These are phyloP conservation scores for Triplophysa yarkandensis DNA, from an alignment of 2,797 vertebrate genomes.

Conservation along the genomic window DNA sequence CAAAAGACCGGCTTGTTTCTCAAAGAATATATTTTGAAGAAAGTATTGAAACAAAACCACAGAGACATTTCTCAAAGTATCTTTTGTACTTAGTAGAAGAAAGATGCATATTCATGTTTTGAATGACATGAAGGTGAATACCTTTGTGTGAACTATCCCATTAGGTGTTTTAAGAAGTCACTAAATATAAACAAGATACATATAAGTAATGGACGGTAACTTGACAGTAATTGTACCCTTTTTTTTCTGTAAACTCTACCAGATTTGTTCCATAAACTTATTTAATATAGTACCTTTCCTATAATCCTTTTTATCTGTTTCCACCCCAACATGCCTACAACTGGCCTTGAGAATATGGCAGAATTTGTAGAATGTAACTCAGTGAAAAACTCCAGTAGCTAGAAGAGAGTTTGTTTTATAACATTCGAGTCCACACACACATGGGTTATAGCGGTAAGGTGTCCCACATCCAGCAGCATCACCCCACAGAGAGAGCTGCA, in stretches of 20 bases:
- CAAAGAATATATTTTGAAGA: too few relatives aligned
- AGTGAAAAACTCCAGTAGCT: background rate
- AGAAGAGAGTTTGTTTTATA: background rate
- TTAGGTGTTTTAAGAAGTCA: too few relatives aligned
- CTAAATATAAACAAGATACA: background rate
- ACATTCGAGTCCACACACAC: background rate
- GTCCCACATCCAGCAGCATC: background rate
- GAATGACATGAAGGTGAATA: too few relatives aligned
- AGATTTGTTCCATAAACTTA: background rate
- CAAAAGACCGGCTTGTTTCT: too few relatives aligned
- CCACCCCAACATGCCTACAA: background rate
- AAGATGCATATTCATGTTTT: too few relatives aligned
- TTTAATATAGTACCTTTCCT: background rate
- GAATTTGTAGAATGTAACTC: background rate
- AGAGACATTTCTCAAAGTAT: too few relatives aligned
- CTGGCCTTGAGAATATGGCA: background rate
- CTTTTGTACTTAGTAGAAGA: too few relatives aligned
- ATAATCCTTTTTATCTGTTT: background rate
- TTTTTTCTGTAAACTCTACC: background rate
- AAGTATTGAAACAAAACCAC: too few relatives aligned
- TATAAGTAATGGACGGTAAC: background rate
- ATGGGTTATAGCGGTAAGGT: background rate
- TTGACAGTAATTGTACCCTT: background rate
- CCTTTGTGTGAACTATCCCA: too few relatives aligned
- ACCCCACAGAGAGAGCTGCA: slow-evolving; percentile 1